A percentile compares a stretch with the other conserved stretches of the same genome.
Conservation (phyloP, 2,888 invertebrate genomes). For the Xiphydria camelus region DNA sequence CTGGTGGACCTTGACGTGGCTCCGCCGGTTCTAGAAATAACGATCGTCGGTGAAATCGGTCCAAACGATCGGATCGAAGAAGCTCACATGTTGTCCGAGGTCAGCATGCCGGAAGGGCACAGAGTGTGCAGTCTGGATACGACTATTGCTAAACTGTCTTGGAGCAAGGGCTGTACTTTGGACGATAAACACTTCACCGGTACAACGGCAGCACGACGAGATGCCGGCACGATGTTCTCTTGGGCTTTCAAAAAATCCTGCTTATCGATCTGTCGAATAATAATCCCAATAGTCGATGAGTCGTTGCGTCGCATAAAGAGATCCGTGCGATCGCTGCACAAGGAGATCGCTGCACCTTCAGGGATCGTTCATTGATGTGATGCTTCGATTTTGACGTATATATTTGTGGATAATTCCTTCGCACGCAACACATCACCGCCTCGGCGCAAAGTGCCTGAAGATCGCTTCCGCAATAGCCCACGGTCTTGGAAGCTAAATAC, state of each 20-base stretch:
- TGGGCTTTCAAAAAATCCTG: conserved; percentile 63
- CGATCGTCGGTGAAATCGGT: no score
- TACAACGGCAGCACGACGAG: conserved; percentile 63
- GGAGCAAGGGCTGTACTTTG: conserved; percentile 65
- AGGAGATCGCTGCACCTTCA: no score
- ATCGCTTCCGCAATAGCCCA: conserved; percentile 67
- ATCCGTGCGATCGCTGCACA: no score
- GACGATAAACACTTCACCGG: conserved; percentile 63
- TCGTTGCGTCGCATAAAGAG: no score
- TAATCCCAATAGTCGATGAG: no score
- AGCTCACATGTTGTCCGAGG: conserved; percentile 57
- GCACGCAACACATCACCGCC: conserved; percentile 64
- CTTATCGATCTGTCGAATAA: conserved; percentile 62
- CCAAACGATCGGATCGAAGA: no score
- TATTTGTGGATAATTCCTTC: conserved; percentile 67
- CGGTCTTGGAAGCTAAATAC: conserved; percentile 65
- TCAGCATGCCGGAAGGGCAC: conserved; percentile 62
- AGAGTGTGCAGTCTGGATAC: conserved; percentile 58
- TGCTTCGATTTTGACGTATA: conserved; percentile 63
- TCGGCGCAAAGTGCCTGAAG: conserved; percentile 67
- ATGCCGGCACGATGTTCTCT: conserved; percentile 68
- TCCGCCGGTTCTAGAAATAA: conserved; percentile 31
- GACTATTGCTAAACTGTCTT: conserved; percentile 57
- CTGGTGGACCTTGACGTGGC: conserved; percentile 39
- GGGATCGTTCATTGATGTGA: conserved; percentile 65